Evolutionary conservation across 2,797 vertebrate species (phyloP).

Genomic region (Myotis planiceps): DNA sequence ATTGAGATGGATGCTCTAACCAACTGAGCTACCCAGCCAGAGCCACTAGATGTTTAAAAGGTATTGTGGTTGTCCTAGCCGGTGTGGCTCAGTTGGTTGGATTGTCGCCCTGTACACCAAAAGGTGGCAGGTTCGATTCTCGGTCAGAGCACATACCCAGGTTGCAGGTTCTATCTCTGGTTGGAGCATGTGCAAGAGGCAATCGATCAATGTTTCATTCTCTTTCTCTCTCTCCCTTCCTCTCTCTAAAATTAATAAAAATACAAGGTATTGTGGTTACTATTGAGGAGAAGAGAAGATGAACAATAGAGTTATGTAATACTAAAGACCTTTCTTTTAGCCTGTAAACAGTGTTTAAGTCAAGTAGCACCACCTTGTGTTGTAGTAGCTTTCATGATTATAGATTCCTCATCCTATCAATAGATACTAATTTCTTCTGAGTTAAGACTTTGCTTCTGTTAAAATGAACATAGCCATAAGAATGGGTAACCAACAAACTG

Average conservation of each 20-base stretch:
- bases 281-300: background rate
- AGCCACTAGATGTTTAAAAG: background rate
- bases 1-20: background rate
- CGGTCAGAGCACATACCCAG: background rate
- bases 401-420: background rate
- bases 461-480: background rate
- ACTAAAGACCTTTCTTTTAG: background rate
- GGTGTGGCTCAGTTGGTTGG: background rate
- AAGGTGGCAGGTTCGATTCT: background rate
- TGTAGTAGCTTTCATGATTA: background rate
- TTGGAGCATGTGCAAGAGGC: background rate
- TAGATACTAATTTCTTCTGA: background rate
- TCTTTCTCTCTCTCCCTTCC: background rate
- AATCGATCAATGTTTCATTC: background rate
- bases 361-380: background rate
- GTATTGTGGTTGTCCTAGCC: background rate
- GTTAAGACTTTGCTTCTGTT: background rate
- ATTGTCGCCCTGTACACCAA: background rate
- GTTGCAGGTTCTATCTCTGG: background rate
- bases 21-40: background rate
- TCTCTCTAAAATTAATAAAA: background rate
- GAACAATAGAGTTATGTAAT: background rate
- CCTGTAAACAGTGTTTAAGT: background rate
- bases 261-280: background rate
- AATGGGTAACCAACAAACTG: background rate